Base-by-base conservation (phyloP, 2,888 invertebrate genomes). In the Aleiodes alternator region DNA sequence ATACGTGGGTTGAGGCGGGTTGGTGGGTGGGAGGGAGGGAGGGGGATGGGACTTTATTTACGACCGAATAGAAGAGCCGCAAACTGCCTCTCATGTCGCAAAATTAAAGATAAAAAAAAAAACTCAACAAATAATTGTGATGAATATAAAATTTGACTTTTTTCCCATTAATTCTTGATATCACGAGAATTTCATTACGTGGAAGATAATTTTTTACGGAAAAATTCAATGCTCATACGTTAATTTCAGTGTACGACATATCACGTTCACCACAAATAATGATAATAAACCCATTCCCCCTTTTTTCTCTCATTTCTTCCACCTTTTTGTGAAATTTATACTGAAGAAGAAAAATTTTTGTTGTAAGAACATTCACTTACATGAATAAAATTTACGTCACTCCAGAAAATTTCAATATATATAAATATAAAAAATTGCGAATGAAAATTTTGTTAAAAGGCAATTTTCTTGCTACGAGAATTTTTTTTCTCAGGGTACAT, bases 11-110 rank as follows among this genome's bases (percentile, higher is more conserved):
- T 64, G 43, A 16, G 64, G 16, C 9, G 0, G 23, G n/a, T n/a
- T n/a, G n/a, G n/a, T n/a, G n/a, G n/a, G n/a, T n/a, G n/a, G n/a
- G n/a, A n/a, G n/a, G n/a, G n/a, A n/a, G 23, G 34, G 34, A 3
- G 4, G 34, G 6, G 34, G 34, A 0, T 0, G 80, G 79, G 82
- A 85, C 85, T 88, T 88, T 88, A 88, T 88, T 88, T 88, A 88
- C 87, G 87, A 87, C 85, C 86, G 87, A 86, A 88, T 86, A 85
- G 84, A 82, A 79, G 83, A 83, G 85, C 88, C 88, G 84, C 88
- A 88, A 89, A 88, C 88, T 34, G 59, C 59, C 31, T 59, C 29
- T 59, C 57, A 12, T 57, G 57, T 57, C 59, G 38, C 12, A 12
- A 7, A 59, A 57, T 57, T 43, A 9, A 34, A 11, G 29, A 55